phyloP scores from a whole-genome alignment of 2,113 vertebrate species.

The Mobula birostris region DNA sequence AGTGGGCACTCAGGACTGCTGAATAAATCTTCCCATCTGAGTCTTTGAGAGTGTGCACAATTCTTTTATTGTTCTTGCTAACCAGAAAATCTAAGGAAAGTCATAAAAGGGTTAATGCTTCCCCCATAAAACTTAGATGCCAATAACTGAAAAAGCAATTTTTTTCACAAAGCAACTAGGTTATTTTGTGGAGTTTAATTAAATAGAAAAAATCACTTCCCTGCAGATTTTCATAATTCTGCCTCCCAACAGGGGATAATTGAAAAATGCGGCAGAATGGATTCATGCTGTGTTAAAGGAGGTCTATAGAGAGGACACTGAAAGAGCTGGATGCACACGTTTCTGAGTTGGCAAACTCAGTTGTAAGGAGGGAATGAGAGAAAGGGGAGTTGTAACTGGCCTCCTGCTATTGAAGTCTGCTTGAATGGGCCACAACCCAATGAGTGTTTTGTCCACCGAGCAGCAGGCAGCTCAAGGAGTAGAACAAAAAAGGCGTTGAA shows the following conservation, averaged over 20 bases:
- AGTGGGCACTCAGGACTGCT: background rate
- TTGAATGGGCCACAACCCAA: background rate
- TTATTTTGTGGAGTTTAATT: conserved; percentile 3
- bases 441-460: background rate
- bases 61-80: background rate
- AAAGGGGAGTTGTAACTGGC: background rate
- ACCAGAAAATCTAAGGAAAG: background rate
- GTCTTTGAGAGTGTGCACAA: background rate
- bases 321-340: background rate
- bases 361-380: background rate
- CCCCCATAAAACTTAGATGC: background rate
- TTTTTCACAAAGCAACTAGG: background rate
- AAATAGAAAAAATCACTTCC: conserved; percentile 15
- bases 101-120: background rate
- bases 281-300: background rate
- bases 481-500: background rate
- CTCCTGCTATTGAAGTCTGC: background rate
- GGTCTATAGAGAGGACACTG: background rate
- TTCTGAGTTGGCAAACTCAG: conserved; percentile 9
- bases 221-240: conserved; percentile 27
- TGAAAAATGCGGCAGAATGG: background rate
- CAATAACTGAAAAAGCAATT: background rate
- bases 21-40: background rate
- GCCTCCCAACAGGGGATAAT: conserved; percentile 10
- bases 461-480: background rate